Evolutionary conservation across 1,140 invertebrate species (phyloP).

Genomic region (Cherax destructor): DNA sequence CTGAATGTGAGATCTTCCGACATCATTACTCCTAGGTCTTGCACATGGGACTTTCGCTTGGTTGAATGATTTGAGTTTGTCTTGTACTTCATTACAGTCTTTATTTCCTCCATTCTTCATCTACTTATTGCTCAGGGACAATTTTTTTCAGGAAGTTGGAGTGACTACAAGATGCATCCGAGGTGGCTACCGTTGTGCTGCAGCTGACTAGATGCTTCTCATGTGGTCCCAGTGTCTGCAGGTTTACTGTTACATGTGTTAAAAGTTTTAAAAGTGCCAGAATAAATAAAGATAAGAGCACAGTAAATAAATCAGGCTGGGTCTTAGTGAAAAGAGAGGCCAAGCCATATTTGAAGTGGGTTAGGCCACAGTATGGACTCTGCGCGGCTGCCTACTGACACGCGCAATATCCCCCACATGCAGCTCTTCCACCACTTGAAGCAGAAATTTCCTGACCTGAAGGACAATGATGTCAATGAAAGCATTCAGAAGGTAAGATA

Average conservation of each 20-base stretch:
- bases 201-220: neutral
- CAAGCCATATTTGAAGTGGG: conserved; percentile 7
- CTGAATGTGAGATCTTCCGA: no score
- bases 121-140: no score
- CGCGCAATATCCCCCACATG: conserved; percentile 71
- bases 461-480: conserved; percentile 71
- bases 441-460: conserved; percentile 71
- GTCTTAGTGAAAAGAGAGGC: neutral
- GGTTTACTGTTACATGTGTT: neutral
- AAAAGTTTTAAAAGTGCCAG: conserved; percentile 1
- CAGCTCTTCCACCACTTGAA: conserved; percentile 70
- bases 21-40: no score
- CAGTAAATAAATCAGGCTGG: neutral
- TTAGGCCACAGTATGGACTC: conserved; percentile 54
- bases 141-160: neutral
- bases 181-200: neutral
- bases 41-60: no score
- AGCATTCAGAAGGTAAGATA: conserved; percentile 69
- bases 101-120: no score
- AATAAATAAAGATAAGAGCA: neutral
- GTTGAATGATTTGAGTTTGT: no score
- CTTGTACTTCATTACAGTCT: no score
- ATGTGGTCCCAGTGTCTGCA: neutral
- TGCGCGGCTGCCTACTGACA: conserved; percentile 44
- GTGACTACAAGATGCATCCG: neutral